Evolutionary conservation across 1,140 invertebrate genomes (phyloP).

Genomic region (Hermetia illucens): DNA sequence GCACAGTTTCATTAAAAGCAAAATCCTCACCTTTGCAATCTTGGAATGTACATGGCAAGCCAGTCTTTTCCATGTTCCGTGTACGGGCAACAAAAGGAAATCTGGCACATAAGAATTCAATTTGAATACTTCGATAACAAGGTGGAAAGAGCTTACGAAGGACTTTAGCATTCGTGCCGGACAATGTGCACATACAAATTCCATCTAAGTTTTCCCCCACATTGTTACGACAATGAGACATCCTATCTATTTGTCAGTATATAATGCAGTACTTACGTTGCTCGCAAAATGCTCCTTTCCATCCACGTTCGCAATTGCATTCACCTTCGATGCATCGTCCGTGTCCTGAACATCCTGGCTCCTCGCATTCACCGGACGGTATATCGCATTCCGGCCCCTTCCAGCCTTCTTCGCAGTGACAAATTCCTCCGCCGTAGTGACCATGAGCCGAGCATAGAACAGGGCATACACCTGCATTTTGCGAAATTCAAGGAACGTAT

Average conservation of each 20-base stretch:
- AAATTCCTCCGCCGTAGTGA: constrained; percentile 86
- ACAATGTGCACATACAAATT: too few species aligned
- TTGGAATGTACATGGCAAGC: too few species aligned
- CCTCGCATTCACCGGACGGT: constrained; percentile 78
- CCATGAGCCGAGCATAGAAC: constrained; percentile 93
- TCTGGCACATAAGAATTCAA: too few species aligned
- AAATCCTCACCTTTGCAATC: too few species aligned
- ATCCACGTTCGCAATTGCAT: constrained; percentile 79
- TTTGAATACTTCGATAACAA: background rate
- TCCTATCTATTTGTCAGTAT: too few species aligned
- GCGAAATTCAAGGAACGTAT: background rate
- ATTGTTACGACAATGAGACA: too few species aligned
- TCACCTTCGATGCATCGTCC: constrained; percentile 79
- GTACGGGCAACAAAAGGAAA: too few species aligned
- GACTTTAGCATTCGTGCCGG: background rate
- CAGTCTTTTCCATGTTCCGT: too few species aligned
- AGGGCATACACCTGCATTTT: constrained; percentile 72
- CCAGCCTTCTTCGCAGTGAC: constrained; percentile 93
- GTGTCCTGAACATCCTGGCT: constrained; percentile 81
- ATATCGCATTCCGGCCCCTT: constrained; percentile 93
- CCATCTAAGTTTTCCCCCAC: too few species aligned
- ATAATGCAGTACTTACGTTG: constrained; percentile 47
- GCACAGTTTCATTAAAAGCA: too few species aligned
- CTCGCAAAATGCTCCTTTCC: constrained; percentile 75
- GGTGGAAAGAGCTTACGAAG: background rate